Evolutionary conservation across 2,888 invertebrate genomes (phyloP).

Genomic region (Acleris laterana): DNA sequence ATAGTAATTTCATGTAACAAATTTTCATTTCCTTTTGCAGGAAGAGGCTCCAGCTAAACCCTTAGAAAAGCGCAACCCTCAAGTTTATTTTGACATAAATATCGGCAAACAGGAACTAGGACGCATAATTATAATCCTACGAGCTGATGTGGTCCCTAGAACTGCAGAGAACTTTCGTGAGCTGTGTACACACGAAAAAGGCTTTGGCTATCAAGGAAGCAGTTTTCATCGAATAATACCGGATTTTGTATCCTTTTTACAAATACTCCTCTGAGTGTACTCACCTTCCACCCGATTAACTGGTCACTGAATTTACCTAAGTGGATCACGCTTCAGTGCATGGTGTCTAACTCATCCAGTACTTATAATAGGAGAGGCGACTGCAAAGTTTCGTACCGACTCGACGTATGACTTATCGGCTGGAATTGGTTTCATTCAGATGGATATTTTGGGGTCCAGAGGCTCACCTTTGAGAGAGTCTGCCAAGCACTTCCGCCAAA

Average conservation of each 20-base stretch:
- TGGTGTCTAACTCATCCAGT: no score
- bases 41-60: conserved; percentile 57
- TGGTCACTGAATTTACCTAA: no score
- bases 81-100: conserved; percentile 97
- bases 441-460: no score
- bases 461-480: no score
- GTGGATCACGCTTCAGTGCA: no score
- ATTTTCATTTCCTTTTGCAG: conserved; percentile 50
- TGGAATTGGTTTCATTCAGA: no score
- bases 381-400: no score
- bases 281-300: no score
- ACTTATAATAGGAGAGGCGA: no score
- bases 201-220: conserved; percentile 97
- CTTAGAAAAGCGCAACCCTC: conserved; percentile 87
- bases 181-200: conserved; percentile 97
- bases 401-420: no score
- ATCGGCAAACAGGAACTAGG: conserved; percentile 95
- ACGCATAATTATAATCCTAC: conserved; percentile 94
- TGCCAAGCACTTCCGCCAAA: no score
- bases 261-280: background rate
- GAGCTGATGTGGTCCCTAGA: conserved; percentile 96
- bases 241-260: conserved; percentile 94
- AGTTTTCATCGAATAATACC: conserved; percentile 97
- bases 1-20: no score
- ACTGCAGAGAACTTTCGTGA: conserved; percentile 97